phyloP scores from a whole-genome alignment of 2,797 vertebrate species.

The Prunella strophiata region DNA sequence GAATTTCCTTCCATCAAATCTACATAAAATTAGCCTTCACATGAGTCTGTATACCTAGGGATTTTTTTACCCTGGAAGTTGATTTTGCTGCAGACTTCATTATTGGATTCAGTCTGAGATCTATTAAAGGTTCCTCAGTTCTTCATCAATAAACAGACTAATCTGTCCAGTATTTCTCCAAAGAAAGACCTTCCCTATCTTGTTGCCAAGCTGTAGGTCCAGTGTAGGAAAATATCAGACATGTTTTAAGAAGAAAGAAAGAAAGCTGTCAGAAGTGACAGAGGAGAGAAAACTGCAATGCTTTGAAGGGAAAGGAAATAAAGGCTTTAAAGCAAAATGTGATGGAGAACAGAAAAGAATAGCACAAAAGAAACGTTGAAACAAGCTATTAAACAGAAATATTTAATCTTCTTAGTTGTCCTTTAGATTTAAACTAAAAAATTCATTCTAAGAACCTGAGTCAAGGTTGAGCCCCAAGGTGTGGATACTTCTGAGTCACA shows the following conservation, averaged over 20 bases:
- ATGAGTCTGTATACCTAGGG: not conserved
- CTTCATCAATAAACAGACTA: rapidly evolving
- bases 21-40: not conserved
- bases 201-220: not conserved
- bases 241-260: not conserved
- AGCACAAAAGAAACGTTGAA: not conserved
- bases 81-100: not conserved
- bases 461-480: not conserved
- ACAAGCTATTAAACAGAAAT: not conserved
- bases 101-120: not conserved
- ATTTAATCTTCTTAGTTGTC: not conserved
- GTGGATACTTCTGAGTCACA: not conserved
- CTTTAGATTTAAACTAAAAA: not conserved
- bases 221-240: not conserved
- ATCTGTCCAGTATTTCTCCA: not conserved
- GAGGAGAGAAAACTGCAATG: not conserved
- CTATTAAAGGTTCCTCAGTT: not conserved
- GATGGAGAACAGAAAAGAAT: not conserved
- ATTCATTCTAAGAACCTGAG: not conserved
- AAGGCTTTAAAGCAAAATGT: not conserved
- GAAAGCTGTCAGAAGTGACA: not conserved
- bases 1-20: not conserved
- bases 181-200: not conserved
- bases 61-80: not conserved
- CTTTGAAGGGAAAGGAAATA: not conserved